Evolutionary conservation across 1,140 invertebrate genomes (phyloP).

Genomic region (Psix sp.): DNA sequence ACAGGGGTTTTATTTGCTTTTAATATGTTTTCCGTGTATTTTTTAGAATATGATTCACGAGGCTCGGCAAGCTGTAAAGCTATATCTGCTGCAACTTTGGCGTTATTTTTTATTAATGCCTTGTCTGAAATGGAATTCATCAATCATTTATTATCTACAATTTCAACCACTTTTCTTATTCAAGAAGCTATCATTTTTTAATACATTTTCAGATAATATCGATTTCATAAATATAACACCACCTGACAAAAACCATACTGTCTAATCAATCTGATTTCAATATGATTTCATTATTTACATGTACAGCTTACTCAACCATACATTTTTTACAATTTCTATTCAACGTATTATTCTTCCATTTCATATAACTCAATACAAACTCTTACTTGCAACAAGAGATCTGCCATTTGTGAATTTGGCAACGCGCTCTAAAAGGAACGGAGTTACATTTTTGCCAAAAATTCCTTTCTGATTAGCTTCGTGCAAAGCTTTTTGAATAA

Average conservation of each 20-base stretch:
- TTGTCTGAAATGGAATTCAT: constrained; percentile 81
- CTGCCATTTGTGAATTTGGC: constrained; percentile 86
- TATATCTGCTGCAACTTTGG: constrained; percentile 88
- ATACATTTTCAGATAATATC: too few species aligned
- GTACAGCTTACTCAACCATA: neutral
- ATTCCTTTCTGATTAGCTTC: constrained; percentile 82
- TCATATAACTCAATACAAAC: constrained; percentile 38
- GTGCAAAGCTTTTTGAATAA: constrained; percentile 85
- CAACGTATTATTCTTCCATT: neutral
- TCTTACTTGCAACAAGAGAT: constrained; percentile 89
- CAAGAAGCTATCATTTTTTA: too few species aligned
- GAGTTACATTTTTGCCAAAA: constrained; percentile 92
- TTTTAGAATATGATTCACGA: constrained; percentile 1
- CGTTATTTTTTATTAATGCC: constrained; percentile 95
- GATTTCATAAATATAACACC: too few species aligned
- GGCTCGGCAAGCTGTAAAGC: constrained; percentile 81
- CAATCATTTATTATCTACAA: neutral
- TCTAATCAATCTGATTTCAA: too few species aligned
- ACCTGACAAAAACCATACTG: too few species aligned
- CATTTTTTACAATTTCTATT: too few species aligned
- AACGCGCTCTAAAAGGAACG: constrained; percentile 89
- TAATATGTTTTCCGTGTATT: constrained; percentile 5
- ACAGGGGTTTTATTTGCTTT: constrained; percentile 54
- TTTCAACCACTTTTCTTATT: neutral
- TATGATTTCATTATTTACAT: too few species aligned